These are phyloP conservation scores for Hucho hucho DNA, from an alignment of 2,113 vertebrate species.

Conservation along the genomic window DNA sequence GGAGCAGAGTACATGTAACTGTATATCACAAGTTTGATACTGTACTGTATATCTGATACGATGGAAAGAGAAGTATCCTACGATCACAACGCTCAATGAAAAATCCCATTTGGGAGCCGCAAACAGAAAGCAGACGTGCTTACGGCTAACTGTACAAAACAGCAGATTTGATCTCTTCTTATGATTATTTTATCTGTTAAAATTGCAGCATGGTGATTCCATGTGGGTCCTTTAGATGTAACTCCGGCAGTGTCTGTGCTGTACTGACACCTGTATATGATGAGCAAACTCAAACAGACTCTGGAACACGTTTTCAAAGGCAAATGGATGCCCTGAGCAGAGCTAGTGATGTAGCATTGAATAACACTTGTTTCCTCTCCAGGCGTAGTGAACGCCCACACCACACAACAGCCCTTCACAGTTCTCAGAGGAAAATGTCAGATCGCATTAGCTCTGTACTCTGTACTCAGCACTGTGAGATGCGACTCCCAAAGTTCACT, in stretches of 20 bases:
- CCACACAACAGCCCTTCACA: constrained; percentile 4
- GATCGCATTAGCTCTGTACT: background rate
- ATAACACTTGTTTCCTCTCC: background rate
- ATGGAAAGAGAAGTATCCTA: too few relatives aligned
- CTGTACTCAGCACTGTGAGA: background rate
- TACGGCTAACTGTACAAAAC: too few relatives aligned
- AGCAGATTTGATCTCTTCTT: too few relatives aligned
- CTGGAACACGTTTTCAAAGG: background rate
- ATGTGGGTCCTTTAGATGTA: too few relatives aligned
- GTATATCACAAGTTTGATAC: too few relatives aligned
- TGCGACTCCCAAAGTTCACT: background rate
- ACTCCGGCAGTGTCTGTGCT: background rate
- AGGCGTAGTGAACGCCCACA: background rate
- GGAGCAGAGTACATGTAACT: too few relatives aligned
- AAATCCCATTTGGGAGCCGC: too few relatives aligned
- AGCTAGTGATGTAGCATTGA: constrained; percentile 1
- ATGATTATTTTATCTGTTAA: too few relatives aligned
- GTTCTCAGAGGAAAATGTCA: background rate
- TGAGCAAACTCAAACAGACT: background rate
- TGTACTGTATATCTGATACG: too few relatives aligned
- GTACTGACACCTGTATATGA: background rate
- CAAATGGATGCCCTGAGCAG: background rate
- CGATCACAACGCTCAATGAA: too few relatives aligned
- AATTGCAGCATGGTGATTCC: too few relatives aligned
- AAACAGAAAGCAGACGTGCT: too few relatives aligned